Percentiles rank a stretch among this genome's conserved stretches.
These are phyloP conservation scores for Haplochromis vanheusdeni DNA, from an alignment of 2,113 vertebrate genomes.

Conservation along the genomic window DNA sequence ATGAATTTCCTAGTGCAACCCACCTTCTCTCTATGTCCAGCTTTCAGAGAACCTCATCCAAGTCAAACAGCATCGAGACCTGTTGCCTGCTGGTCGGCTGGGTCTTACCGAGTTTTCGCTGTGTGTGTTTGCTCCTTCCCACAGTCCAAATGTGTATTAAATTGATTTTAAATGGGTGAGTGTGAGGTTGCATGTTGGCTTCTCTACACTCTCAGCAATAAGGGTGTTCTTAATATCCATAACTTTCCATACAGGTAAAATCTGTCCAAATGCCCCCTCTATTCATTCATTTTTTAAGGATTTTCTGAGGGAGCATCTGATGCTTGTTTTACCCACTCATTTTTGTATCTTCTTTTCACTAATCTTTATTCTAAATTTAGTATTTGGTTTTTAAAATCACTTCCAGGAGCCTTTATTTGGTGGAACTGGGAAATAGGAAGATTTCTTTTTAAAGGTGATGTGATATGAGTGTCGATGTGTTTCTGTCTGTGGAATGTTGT, in stretches of 20 bases:
- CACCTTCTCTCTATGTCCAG: neutral
- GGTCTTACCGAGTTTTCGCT: accelerated
- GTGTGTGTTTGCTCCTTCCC: neutral
- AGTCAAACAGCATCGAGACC: neutral
- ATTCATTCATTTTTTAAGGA: neutral
- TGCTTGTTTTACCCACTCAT: neutral
- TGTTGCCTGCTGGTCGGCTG: neutral
- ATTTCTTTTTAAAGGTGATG: neutral
- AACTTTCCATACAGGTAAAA: neutral
- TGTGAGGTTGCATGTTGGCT: neutral
- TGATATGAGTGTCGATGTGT: neutral
- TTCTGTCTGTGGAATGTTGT: neutral
- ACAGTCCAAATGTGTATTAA: neutral
- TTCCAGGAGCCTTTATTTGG: neutral
- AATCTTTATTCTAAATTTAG: neutral
- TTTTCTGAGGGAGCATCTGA: neutral
- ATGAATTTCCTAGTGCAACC: neutral
- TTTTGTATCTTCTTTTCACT: neutral
- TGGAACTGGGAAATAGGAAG: neutral
- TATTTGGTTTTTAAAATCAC: neutral
- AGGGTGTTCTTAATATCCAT: neutral
- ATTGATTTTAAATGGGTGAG: neutral
- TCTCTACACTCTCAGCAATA: neutral
- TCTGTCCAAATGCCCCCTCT: neutral
- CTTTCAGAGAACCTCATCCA: neutral